Evolutionary conservation across 2,888 invertebrate species (phyloP), one percentile per base, ranked within the genome.

Genomic region (Catocala sponsa): DNA sequence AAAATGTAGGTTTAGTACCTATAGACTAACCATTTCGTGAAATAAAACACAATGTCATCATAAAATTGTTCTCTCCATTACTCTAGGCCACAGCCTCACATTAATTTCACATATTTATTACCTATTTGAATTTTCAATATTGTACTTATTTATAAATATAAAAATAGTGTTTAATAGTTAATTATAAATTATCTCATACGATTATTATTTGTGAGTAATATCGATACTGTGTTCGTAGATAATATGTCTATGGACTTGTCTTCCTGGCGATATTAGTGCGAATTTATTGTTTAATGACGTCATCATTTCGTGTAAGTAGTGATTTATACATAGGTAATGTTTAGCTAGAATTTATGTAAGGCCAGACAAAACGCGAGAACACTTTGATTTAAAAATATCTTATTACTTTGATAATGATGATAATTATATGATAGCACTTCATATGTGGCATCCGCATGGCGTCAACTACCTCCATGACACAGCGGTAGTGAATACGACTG

Each of bases 231-330:
- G 57, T 63, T 63, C 54, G 55, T 73, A 68, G 72, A 71, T 74
- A 74, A 69, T 74, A 65, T 59, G 56, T 65, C 52, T 63, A 51
- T 67, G 58, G 49, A 47, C 32, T 68, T 57, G 74, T 81, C 70
- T 75, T 79, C 77, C 77, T 69, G 63, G 59, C 68, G 78, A 82
- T 81, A 82, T 80, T 81, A 76, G 57, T 52, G 62, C 66, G 55
- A 71, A 64, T 68, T 66, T 57, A 61, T 67, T 55, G 32, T 67
- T 68, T 63, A 55, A 65, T 47, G 53, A 61, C 44, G 25, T 65
- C 35, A 63, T 65, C 55, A 41, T 59, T 70, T 55, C 54, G 32
- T 69, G 44, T 67, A 68, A 63, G 63, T 65, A 74, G 66, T 25
- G 25, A 54, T 64, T 68, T 70, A 63, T 59, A 59, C 55, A 57